These are phyloP conservation scores for Pogoniulus pusillus DNA, from an alignment of 2,797 vertebrate species.

Conservation along the genomic window DNA sequence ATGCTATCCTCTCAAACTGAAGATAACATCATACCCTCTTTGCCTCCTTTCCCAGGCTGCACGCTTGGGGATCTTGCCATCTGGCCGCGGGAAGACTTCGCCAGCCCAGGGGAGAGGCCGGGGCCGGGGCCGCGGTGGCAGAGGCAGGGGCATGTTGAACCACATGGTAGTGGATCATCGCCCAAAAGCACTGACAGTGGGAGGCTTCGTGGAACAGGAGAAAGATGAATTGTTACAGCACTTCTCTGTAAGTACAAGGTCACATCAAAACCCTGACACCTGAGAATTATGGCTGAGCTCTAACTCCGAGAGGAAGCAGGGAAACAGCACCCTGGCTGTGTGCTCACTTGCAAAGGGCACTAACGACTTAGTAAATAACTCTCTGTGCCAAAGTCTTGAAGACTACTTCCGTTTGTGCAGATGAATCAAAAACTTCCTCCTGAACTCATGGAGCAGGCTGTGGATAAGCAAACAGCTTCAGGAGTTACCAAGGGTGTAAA, in stretches of 20 bases:
- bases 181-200: conserved; percentile 87
- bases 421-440: not conserved
- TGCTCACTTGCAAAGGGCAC: not conserved
- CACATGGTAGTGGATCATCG: conserved; percentile 97
- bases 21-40: not conserved
- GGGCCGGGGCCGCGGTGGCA: conserved; percentile 86
- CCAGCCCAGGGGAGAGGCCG: conserved; percentile 79
- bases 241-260: conserved; percentile 87
- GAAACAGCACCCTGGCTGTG: not conserved
- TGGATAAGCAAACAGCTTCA: not conserved
- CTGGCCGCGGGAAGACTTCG: conserved; percentile 76
- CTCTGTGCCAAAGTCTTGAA: not conserved
- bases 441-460: not conserved
- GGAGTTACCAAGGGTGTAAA: not conserved
- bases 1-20: accelerated
- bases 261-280: no score
- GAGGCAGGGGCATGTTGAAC: conserved; percentile 82
- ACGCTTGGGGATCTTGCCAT: conserved; percentile 87
- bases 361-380: not conserved
- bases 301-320: not conserved
- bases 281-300: not conserved
- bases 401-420: not conserved
- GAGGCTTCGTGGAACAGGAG: conserved; percentile 89
- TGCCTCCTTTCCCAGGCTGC: conserved; percentile 82
- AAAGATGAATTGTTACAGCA: conserved; percentile 94